Conservation (phyloP, 2,888 invertebrate species). For the Amiota mariae region DNA sequence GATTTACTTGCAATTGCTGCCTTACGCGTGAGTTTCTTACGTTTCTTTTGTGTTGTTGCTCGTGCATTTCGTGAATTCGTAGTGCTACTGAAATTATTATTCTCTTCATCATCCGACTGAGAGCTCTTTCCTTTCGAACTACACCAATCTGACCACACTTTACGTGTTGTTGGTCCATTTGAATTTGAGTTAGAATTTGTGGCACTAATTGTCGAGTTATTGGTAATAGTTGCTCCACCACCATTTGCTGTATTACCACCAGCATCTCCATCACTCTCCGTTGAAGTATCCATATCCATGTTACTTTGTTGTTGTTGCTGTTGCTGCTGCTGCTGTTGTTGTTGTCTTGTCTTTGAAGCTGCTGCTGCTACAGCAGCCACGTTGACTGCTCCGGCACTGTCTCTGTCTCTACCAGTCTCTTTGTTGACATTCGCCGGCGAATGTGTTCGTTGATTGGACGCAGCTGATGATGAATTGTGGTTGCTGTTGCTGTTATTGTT, state of each 20-base stretch:
- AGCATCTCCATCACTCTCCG: conserved; percentile 67
- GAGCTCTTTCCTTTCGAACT: conserved; percentile 78
- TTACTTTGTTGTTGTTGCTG: conserved; percentile 50
- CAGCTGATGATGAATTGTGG: conserved; percentile 37
- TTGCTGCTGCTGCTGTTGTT: conserved; percentile 31
- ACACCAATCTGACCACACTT: conserved; percentile 85
- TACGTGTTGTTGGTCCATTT: conserved; percentile 79
- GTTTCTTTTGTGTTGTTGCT: conserved; percentile 67
- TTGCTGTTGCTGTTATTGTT: not conserved
- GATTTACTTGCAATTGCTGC: conserved; percentile 71
- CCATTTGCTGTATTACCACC: conserved; percentile 61
- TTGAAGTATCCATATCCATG: conserved; percentile 67
- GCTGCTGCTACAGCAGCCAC: conserved; percentile 36
- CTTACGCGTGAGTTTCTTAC: conserved; percentile 73
- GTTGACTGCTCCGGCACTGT: conserved; percentile 23
- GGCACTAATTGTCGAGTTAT: conserved; percentile 42
- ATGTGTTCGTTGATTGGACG: conserved; percentile 29
- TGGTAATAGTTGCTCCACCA: conserved; percentile 45
- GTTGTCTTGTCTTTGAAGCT: conserved; percentile 22
- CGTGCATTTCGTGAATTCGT: conserved; percentile 59
- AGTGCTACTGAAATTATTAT: conserved; percentile 66
- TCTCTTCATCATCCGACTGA: conserved; percentile 78
- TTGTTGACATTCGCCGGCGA: conserved; percentile 43
- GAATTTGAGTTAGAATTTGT: conserved; percentile 45
- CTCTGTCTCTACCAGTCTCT: not conserved